Evolutionary conservation across 2,113 vertebrate genomes (phyloP).

Genomic region (Macaca mulatta): DNA sequence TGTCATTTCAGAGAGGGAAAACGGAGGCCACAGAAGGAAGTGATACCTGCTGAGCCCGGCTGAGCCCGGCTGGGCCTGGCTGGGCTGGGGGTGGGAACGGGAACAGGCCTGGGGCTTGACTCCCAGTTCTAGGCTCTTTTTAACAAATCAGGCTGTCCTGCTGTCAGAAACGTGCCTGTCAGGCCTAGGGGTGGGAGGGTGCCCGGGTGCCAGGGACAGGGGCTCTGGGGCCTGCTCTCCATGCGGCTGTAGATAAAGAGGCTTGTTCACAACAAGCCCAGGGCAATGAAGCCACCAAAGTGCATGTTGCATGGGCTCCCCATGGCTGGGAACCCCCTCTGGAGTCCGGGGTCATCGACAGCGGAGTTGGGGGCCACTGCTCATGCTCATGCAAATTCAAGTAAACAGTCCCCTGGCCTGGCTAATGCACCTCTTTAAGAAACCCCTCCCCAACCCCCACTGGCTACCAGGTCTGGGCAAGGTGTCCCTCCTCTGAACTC

Average conservation of each 20-base stretch:
- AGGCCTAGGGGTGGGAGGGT: not conserved
- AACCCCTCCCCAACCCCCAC: not conserved
- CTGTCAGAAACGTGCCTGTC: accelerated
- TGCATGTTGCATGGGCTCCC: not conserved
- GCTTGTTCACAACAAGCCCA: not conserved
- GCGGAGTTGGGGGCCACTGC: not conserved
- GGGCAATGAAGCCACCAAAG: not conserved
- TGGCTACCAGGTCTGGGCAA: not conserved
- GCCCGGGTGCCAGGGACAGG: accelerated
- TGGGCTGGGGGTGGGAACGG: not conserved
- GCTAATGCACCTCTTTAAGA: not conserved
- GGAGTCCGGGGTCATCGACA: no score
- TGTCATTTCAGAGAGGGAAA: not conserved
- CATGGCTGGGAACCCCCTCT: not conserved
- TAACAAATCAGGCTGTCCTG: not conserved
- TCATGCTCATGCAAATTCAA: not conserved
- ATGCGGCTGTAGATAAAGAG: not conserved
- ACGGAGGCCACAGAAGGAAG: not conserved
- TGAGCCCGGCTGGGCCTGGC: not conserved
- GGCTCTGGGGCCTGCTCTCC: not conserved
- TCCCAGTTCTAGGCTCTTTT: not conserved
- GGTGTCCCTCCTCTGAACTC: not conserved
- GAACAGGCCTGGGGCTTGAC: not conserved
- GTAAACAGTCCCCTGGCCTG: not conserved
- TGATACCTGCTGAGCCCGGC: not conserved